Evolutionary conservation across 2,888 invertebrate genomes (phyloP), one percentile per base, ranked within the genome.

Genomic region (Callinectes sapidus): DNA sequence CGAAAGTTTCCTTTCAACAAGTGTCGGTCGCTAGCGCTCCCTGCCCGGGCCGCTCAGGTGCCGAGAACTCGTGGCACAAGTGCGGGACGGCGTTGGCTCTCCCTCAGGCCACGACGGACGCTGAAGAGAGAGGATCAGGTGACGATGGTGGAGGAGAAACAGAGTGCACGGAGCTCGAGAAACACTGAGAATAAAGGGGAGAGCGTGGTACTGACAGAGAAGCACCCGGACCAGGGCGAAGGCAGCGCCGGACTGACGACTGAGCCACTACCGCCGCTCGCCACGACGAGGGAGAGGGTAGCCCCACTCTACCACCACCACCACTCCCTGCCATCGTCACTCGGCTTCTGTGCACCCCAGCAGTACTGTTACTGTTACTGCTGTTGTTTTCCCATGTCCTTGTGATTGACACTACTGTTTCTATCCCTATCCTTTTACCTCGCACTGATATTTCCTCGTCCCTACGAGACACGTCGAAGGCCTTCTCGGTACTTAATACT

Each of bases 211-310:
- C 28, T 71, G 71, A 71, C 71, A 28, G 71, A 71, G 71, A 71
- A 71, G 28, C 71, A 71, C 71, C 71, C 71, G 71, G 71, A 71
- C 71, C 71, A 71, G 71, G 71, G 71, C 71, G 71, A 71, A 71
- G 71, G 71, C 71, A 71, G 71, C 71, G 71, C 71, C 71, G 71
- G 71, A 71, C 71, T 71, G 71, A 71, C 71, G 71, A 71, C n/a
- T 71, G 71, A 71, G 71, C 71, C 71, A 71, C n/a, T 28, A 1
- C 71, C 71, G 71, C 71, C 71, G 71, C 71, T 28, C 71, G n/a
- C 71, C n/a, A 2, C 28, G 71, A 71, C 13, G 28, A 28, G 28
- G 71, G 71, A 28, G 71, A 61, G 71, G 71, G 28, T 13, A 71
- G 5, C 71, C 71, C 71, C 23, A 3, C 71, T n/a, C 71, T n/a